These are phyloP conservation scores for Digitonthophagus gazella DNA, from an alignment of 2,888 invertebrate genomes.

Conservation along the genomic window DNA sequence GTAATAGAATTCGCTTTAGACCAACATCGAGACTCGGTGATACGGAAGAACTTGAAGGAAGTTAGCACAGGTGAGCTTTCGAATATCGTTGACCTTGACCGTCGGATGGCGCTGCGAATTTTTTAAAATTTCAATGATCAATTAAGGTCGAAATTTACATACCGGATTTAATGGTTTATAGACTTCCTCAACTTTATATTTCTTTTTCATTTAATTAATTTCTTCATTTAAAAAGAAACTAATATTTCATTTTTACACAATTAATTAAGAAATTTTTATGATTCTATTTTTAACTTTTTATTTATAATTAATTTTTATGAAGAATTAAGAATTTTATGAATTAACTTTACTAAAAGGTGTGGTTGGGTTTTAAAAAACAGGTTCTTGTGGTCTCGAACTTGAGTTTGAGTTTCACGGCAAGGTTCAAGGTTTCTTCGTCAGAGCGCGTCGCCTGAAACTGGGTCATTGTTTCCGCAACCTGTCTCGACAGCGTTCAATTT, in stretches of 20 bases:
- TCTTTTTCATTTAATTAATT: too few relatives aligned
- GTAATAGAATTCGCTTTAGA: conserved; percentile 74
- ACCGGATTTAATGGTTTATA: too few relatives aligned
- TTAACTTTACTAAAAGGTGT: not conserved
- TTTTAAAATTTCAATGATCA: too few relatives aligned
- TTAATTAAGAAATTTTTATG: too few relatives aligned
- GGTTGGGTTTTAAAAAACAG: not conserved
- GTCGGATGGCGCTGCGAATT: conserved; percentile 23
- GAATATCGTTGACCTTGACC: conserved; percentile 30
- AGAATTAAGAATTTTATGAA: not conserved
- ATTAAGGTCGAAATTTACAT: too few relatives aligned
- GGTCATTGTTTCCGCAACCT: conserved; percentile 14
- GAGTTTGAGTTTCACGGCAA: conserved; percentile 12
- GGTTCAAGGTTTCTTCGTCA: conserved; percentile 30
- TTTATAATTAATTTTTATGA: not conserved
- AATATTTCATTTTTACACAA: too few relatives aligned
- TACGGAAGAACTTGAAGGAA: conserved; percentile 57
- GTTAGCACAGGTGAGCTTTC: conserved; percentile 59
- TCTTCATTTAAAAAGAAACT: too few relatives aligned
- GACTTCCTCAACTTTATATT: too few relatives aligned
- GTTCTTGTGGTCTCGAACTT: not conserved
- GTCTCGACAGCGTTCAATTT: not conserved
- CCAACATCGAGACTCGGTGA: conserved; percentile 54
- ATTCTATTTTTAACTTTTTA: too few relatives aligned
- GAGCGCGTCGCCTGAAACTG: conserved; percentile 21